A percentile compares a stretch with the other conserved stretches of the same genome.
These are phyloP conservation scores for Chrysodeixis includens DNA, from an alignment of 2,888 invertebrate genomes.

Conservation along the genomic window DNA sequence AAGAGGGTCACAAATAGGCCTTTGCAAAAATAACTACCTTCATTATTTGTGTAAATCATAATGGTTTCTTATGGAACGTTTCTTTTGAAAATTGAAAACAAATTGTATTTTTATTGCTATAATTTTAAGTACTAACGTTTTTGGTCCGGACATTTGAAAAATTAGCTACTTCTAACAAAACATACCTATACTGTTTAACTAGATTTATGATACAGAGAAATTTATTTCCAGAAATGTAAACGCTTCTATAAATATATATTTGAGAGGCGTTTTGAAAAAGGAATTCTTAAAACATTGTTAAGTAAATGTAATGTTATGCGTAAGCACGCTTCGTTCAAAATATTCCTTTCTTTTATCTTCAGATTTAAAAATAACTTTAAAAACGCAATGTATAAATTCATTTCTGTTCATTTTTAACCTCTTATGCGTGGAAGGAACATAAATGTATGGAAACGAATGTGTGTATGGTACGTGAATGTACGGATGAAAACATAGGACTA, in stretches of 20 bases:
- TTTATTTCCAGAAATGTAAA: neutral
- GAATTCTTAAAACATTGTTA: slow-evolving; percentile 1
- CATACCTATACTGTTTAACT: neutral
- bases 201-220: neutral
- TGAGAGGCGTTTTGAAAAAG: neutral
- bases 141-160: slow-evolving; percentile 21
- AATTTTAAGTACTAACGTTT: slow-evolving; percentile 6
- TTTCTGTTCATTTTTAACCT: neutral
- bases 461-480: no score
- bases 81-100: slow-evolving; percentile 38
- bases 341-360: neutral
- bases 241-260: neutral
- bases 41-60: slow-evolving; percentile 52
- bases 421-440: no score
- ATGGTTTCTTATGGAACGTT: slow-evolving; percentile 32
- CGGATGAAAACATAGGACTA: no score
- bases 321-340: neutral
- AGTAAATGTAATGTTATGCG: neutral
- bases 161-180: slow-evolving; percentile 20
- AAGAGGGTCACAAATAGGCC: slow-evolving; percentile 52
- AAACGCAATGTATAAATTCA: neutral
- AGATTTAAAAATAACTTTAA: neutral
- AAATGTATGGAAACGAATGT: no score
- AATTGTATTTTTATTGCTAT: slow-evolving; percentile 30
- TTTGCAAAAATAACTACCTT: slow-evolving; percentile 59